Conservation (phyloP, 2,888 invertebrate species). For the Cactoblastis cactorum region DNA sequence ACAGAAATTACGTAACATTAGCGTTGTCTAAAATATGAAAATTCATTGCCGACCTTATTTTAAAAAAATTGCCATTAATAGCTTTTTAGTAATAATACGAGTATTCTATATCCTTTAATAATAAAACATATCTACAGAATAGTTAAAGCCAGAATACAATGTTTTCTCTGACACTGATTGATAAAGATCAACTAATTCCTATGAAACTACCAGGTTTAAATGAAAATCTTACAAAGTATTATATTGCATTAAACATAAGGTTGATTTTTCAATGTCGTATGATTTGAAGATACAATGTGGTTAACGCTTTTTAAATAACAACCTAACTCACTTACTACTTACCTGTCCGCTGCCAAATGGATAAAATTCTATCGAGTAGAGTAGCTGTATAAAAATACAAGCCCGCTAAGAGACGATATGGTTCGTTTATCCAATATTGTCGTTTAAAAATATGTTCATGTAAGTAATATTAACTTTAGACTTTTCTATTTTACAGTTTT, state of each 20-base stretch:
- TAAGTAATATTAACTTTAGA: too few relatives aligned
- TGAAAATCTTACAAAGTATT: neutral
- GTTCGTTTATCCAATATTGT: neutral
- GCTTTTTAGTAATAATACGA: too few relatives aligned
- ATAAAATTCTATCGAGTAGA: constrained; percentile 4
- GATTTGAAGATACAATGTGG: constrained; percentile 3
- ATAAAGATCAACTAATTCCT: constrained; percentile 4
- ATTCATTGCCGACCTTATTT: too few relatives aligned
- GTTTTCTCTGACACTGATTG: constrained; percentile 10
- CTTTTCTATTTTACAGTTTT: too few relatives aligned
- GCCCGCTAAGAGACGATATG: neutral
- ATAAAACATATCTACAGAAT: too few relatives aligned
- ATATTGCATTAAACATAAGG: neutral
- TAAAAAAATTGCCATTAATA: too few relatives aligned
- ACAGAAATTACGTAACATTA: too few relatives aligned
- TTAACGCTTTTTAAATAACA: constrained; percentile 8
- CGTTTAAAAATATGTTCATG: neutral
- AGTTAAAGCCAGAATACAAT: constrained; percentile 6
- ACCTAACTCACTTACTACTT: constrained; percentile 10
- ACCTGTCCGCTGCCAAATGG: constrained; percentile 6
- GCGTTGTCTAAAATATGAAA: too few relatives aligned
- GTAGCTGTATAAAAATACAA: neutral
- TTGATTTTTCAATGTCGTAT: neutral
- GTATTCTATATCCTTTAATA: too few relatives aligned
- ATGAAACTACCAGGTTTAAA: neutral